Conservation (phyloP, 1,140 invertebrate genomes). For the Dendroctonus ponderosae region DNA sequence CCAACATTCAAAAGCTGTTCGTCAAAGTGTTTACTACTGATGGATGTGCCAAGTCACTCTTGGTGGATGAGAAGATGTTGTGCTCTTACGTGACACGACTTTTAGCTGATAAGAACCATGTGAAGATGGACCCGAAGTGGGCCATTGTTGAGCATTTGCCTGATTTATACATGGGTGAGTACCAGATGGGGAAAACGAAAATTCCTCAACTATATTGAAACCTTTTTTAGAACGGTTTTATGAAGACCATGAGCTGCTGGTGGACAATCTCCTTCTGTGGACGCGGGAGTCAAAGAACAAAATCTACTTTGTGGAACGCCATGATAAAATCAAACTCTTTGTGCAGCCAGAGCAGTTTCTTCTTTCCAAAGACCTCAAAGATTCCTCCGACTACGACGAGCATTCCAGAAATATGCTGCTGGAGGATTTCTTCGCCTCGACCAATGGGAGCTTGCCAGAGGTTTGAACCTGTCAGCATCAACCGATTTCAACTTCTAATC, state of each 20-base stretch:
- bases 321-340: constrained; percentile 88
- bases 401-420: constrained; percentile 69
- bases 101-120: constrained; percentile 96
- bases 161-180: constrained; percentile 94
- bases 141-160: constrained; percentile 93
- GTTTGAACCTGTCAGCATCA: not conserved
- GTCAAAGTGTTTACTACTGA: constrained; percentile 93
- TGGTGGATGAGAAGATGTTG: constrained; percentile 97
- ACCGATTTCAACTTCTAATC: not conserved
- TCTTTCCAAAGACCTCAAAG: constrained; percentile 45
- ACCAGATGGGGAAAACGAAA: constrained; percentile 3
- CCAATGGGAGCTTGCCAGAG: constrained; percentile 64
- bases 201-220: not conserved
- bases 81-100: constrained; percentile 88
- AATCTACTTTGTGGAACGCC: constrained; percentile 87
- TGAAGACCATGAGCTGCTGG: constrained; percentile 95
- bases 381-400: constrained; percentile 58
- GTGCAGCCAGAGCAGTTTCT: constrained; percentile 80
- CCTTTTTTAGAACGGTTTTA: constrained; percentile 79
- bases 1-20: constrained; percentile 88
- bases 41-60: constrained; percentile 90
- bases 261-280: constrained; percentile 96
- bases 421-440: constrained; percentile 70
- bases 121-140: constrained; percentile 90
- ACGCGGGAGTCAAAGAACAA: constrained; percentile 95